Evolutionary conservation across 2,113 vertebrate species (phyloP).

Genomic region (Protobothrops mucrosquamatus): DNA sequence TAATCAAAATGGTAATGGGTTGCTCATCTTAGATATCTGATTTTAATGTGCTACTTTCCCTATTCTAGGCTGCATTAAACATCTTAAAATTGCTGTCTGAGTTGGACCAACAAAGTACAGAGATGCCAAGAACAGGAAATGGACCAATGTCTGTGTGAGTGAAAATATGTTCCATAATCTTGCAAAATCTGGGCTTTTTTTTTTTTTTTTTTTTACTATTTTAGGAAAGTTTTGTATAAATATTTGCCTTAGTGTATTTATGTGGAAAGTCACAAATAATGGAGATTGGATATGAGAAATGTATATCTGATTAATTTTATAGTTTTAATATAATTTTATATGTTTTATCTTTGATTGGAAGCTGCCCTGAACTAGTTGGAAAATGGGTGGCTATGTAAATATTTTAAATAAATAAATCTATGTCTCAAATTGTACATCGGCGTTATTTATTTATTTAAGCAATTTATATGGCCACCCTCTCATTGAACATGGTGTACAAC

Average conservation of each 20-base stretch:
- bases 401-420: not conserved
- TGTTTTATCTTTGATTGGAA: not conserved
- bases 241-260: not conserved
- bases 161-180: not conserved
- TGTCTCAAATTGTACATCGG: not conserved
- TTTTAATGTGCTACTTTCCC: constrained; percentile 15
- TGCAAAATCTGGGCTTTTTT: not conserved
- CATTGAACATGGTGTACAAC: not conserved
- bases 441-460: not conserved
- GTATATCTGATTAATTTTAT: not conserved
- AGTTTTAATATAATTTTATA: not conserved
- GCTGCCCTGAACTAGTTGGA: not conserved
- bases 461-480: not conserved
- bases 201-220: not conserved
- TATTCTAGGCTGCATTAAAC: constrained; percentile 88
- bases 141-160: constrained; percentile 95
- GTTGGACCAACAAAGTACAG: constrained; percentile 89
- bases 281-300: not conserved
- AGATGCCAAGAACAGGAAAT: constrained; percentile 88
- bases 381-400: not conserved
- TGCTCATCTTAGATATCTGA: not conserved
- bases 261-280: not conserved
- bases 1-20: not conserved
- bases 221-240: not conserved
- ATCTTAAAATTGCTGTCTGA: constrained; percentile 96